These are phyloP conservation scores for Sciurus carolinensis DNA, from an alignment of 2,797 vertebrate genomes.

Conservation along the genomic window DNA sequence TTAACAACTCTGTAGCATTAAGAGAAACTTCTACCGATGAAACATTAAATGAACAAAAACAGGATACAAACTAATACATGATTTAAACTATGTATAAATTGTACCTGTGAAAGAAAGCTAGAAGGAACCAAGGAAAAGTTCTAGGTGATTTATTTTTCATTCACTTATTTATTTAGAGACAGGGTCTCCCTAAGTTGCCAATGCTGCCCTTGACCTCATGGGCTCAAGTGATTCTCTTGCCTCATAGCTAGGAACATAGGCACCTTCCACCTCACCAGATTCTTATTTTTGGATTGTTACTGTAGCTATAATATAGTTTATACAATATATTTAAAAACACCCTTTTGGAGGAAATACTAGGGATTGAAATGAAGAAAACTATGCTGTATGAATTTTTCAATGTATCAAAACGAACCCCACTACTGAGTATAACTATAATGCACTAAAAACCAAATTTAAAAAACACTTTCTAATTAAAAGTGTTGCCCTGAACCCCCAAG, in stretches of 20 bases:
- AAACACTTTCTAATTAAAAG: neutral
- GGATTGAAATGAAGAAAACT: too few species aligned
- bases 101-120: neutral
- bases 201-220: neutral
- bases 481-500: neutral
- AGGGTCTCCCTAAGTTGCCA: neutral
- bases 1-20: conserved; percentile 58
- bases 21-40: conserved; percentile 38
- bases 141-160: neutral
- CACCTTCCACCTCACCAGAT: neutral
- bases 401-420: too few species aligned
- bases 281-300: conserved; percentile 1
- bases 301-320: conserved; percentile 11
- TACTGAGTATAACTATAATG: too few species aligned
- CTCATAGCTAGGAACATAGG: neutral
- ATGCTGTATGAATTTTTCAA: too few species aligned
- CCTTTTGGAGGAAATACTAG: neutral
- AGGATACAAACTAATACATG: conserved; percentile 6
- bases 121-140: neutral
- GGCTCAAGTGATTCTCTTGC: neutral
- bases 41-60: conserved; percentile 37
- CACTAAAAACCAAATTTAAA: too few species aligned
- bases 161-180: neutral
- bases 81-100: neutral
- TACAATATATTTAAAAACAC: conserved; percentile 7